Evolutionary conservation across 2,113 vertebrate genomes (phyloP).

Genomic region (Megalops atlanticus): DNA sequence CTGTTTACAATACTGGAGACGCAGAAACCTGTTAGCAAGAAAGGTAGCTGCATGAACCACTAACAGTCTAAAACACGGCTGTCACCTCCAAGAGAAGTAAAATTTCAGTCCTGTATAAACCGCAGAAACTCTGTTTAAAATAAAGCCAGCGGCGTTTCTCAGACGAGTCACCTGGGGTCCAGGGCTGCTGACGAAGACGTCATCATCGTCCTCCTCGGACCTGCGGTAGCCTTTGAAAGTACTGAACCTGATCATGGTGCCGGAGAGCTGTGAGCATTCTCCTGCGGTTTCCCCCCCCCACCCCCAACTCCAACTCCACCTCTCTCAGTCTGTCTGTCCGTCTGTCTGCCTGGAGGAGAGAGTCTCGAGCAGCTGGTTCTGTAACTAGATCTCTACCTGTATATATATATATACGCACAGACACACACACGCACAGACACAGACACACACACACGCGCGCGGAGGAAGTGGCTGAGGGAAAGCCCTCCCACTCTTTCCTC

Average conservation of each 20-base stretch:
- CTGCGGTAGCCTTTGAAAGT: conserved; percentile 19
- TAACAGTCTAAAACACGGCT: background rate
- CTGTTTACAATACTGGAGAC: background rate
- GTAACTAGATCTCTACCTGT: background rate
- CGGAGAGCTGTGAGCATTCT: background rate
- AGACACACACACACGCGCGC: background rate
- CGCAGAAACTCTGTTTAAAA: too few species aligned
- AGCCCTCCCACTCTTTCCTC: conserved; percentile 2
- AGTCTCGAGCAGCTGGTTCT: background rate
- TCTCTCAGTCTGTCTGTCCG: background rate
- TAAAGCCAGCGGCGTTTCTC: too few species aligned
- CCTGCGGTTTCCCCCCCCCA: too few species aligned
- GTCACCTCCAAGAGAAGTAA: too few species aligned
- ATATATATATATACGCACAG: background rate
- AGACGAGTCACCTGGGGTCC: conserved; percentile 32
- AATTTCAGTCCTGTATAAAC: too few species aligned
- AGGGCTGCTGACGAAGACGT: conserved; percentile 29
- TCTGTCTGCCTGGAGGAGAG: background rate
- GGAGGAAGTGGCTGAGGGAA: conserved; percentile 8
- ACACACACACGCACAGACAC: background rate
- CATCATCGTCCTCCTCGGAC: conserved; percentile 34
- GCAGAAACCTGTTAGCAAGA: background rate
- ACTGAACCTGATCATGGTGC: conserved; percentile 22
- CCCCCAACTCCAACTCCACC: background rate
- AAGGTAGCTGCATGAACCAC: background rate